A percentile compares a stretch with the other conserved stretches of the same genome.
Conservation (phyloP, 2,113 vertebrate genomes). For the Columba livia region DNA sequence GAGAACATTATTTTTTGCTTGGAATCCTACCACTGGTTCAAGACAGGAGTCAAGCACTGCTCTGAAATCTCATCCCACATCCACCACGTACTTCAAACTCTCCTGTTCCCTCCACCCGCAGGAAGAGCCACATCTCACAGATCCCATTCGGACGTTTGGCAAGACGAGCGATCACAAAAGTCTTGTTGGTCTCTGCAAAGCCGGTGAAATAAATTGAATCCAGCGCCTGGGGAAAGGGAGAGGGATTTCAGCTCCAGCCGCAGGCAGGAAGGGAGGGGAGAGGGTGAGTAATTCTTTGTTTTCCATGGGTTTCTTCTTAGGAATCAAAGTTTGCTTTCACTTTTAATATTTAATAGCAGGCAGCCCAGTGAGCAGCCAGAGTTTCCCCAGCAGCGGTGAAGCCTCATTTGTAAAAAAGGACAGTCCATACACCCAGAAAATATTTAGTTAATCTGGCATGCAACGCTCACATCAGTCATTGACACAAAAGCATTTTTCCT, state of each 20-base stretch:
- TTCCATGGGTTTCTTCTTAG: neutral
- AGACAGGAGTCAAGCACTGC: neutral
- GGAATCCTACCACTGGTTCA: neutral
- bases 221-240: slow-evolving; percentile 18
- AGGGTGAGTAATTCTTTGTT: neutral
- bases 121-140: slow-evolving; percentile 70
- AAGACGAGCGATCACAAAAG: slow-evolving; percentile 45
- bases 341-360: neutral
- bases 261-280: neutral
- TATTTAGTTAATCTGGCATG: neutral
- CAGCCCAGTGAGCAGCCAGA: neutral
- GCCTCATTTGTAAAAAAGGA: neutral
- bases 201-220: slow-evolving; percentile 61
- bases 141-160: neutral
- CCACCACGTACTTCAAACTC: slow-evolving; percentile 52
- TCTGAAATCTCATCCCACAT: neutral
- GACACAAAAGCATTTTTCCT: neutral
- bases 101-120: slow-evolving; percentile 54
- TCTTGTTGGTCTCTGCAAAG: slow-evolving; percentile 49
- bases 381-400: neutral
- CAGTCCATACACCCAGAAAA: neutral
- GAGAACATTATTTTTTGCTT: neutral
- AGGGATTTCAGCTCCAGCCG: neutral
- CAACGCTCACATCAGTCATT: neutral
- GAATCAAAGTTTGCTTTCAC: neutral